These are phyloP conservation scores for Lynx canadensis DNA, from an alignment of 2,113 vertebrate species.

Conservation along the genomic window DNA sequence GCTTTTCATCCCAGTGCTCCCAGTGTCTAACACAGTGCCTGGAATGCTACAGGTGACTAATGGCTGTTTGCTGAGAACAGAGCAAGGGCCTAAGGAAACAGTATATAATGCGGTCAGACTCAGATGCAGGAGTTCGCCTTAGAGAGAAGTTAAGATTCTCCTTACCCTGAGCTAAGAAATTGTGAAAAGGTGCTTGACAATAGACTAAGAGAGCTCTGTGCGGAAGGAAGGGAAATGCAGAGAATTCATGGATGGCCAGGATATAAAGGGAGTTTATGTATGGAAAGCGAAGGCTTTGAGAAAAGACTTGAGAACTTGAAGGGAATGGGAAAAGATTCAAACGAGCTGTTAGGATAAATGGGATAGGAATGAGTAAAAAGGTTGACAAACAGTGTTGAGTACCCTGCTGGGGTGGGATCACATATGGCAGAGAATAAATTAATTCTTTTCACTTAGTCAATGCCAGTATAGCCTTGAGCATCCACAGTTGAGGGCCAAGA, in stretches of 20 bases:
- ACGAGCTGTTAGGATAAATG: neutral
- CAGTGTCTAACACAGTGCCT: neutral
- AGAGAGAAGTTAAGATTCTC: neutral
- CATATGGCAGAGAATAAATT: conserved; percentile 49
- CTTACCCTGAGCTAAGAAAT: neutral
- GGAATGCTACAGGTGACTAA: neutral
- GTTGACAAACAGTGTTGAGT: neutral
- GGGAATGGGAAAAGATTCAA: neutral
- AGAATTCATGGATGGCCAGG: neutral
- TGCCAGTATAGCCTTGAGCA: conserved; percentile 2
- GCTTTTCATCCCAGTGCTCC: neutral
- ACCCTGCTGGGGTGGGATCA: neutral
- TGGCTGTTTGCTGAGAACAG: neutral
- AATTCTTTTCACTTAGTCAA: conserved; percentile 37
- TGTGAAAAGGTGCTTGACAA: neutral
- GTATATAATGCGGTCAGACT: neutral
- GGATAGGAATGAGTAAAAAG: neutral
- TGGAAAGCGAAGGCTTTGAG: neutral
- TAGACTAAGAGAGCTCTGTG: neutral
- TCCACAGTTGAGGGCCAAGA: neutral
- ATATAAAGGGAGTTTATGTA: neutral
- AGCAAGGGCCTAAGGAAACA: neutral
- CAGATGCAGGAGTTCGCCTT: neutral
- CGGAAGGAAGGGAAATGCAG: neutral
- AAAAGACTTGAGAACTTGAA: neutral